These are phyloP conservation scores for Dicerorhinus sumatrensis DNA, from an alignment of 2,113 vertebrate genomes.

Conservation along the genomic window DNA sequence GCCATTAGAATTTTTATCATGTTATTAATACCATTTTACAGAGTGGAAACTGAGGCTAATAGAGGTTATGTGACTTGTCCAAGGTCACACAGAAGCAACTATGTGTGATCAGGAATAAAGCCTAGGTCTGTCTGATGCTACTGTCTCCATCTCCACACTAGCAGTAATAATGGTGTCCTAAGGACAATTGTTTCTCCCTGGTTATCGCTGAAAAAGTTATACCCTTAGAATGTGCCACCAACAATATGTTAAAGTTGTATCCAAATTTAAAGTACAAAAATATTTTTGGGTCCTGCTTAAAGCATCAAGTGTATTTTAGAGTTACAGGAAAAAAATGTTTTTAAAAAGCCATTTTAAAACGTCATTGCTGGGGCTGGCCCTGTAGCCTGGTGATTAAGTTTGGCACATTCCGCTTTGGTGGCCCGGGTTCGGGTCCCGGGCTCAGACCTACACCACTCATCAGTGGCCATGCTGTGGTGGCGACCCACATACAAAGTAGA, in stretches of 20 bases:
- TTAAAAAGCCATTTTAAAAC: neutral
- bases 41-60: neutral
- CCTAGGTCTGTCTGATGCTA: neutral
- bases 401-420: too few relatives aligned
- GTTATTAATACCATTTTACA: neutral
- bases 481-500: too few relatives aligned
- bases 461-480: too few relatives aligned
- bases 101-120: neutral
- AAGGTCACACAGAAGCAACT: neutral
- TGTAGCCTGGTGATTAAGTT: too few relatives aligned
- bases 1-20: neutral
- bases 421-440: too few relatives aligned
- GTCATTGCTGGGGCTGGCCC: neutral
- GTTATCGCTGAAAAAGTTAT: neutral
- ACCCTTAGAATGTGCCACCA: neutral
- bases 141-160: neutral
- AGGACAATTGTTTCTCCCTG: neutral
- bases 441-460: too few relatives aligned
- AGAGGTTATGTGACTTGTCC: neutral
- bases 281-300: neutral
- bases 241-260: neutral
- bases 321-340: neutral
- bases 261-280: constrained; percentile 19
- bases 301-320: neutral
- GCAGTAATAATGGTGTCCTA: neutral